Base-by-base conservation (phyloP, 2,113 vertebrate genomes). In the Myanophis thanlyinensis region DNA sequence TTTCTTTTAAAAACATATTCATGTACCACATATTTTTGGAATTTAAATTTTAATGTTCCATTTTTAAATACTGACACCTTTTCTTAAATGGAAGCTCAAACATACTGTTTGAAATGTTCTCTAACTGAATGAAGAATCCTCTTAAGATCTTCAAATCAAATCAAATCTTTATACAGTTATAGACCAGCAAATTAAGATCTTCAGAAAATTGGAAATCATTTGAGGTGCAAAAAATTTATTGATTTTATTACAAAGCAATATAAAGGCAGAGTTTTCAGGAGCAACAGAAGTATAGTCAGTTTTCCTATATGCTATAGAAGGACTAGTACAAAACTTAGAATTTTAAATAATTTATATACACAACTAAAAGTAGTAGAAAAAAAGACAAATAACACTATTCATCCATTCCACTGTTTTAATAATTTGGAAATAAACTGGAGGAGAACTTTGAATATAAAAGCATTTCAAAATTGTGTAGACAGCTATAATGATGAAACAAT, bases 1-100 rank as follows among this genome's bases (percentile, higher is more conserved):
- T 44, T 91, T 93, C 91, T 97, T 91, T 94, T 86, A 94, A 97
- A 97, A 94, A 91, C 85, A 20, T 0, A 47, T 13, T 59, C 1
- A 46, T 1, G 93, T 95, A 88, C 80, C 93, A 59, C 90, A 94
- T 94, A 93, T 94, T 93, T 92, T 93, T 91, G 87, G 56, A 85
- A 88, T 87, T 91, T 91, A 90, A 67, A 54, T 53, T 88, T 89
- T 8, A 89, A 84, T 47, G 12, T 44, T 11, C 23, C 0, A n/a
- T 84, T 88, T 89, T 84, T 44, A 67, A 87, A 88, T 12, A 40
- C 47, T 52, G 23, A 85, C 35, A 30, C 47, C 62, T 80, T 88
- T 62, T 62, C 46, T 85, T 27, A 73, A 56, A 87, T 5, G 2
- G 40, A 84, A 56, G 10, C 30, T 40, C 30, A 11, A 47, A 87